A percentile compares a stretch with the other conserved stretches of the same genome.
Evolutionary conservation across 2,113 vertebrate genomes (phyloP).

Genomic region (Mola mola): DNA sequence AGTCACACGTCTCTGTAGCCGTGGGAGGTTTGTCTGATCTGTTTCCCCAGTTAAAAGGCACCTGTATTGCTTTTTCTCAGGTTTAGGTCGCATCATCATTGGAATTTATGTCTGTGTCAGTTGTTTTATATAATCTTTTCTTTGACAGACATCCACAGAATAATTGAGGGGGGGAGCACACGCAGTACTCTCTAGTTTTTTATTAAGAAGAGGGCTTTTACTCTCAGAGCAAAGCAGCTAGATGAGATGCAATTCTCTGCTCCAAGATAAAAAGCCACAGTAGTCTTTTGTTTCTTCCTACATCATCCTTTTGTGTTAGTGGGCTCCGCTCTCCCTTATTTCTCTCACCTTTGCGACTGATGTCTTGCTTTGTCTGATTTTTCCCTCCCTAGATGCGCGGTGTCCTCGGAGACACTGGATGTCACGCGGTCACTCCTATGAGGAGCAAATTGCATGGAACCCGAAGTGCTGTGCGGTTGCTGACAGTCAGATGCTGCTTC

Average conservation of each 20-base stretch:
- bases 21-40: slow-evolving; percentile 28
- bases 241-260: slow-evolving; percentile 13
- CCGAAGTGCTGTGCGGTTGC: slow-evolving; percentile 75
- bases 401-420: slow-evolving; percentile 69
- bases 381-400: slow-evolving; percentile 60
- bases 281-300: no score
- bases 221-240: slow-evolving; percentile 19
- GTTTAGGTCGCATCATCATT: slow-evolving; percentile 37
- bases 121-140: slow-evolving; percentile 40
- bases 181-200: slow-evolving; percentile 2
- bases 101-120: slow-evolving; percentile 36
- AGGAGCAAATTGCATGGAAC: slow-evolving; percentile 77
- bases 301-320: no score
- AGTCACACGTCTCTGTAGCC: slow-evolving; percentile 13
- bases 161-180: slow-evolving; percentile 2
- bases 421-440: slow-evolving; percentile 75
- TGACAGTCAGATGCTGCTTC: slow-evolving; percentile 80
- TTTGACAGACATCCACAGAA: slow-evolving; percentile 26
- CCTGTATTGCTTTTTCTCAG: slow-evolving; percentile 28
- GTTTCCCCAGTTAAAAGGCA: slow-evolving; percentile 21
- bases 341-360: neutral
- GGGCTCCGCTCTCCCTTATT: neutral
- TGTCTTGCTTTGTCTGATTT: neutral
- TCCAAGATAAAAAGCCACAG: slow-evolving; percentile 1
- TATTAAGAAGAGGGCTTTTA: slow-evolving; percentile 17